Percentiles rank a stretch among this genome's conserved stretches.
These are phyloP conservation scores for Spondyliosoma cantharus DNA, from an alignment of 2,797 vertebrate genomes.

Conservation along the genomic window DNA sequence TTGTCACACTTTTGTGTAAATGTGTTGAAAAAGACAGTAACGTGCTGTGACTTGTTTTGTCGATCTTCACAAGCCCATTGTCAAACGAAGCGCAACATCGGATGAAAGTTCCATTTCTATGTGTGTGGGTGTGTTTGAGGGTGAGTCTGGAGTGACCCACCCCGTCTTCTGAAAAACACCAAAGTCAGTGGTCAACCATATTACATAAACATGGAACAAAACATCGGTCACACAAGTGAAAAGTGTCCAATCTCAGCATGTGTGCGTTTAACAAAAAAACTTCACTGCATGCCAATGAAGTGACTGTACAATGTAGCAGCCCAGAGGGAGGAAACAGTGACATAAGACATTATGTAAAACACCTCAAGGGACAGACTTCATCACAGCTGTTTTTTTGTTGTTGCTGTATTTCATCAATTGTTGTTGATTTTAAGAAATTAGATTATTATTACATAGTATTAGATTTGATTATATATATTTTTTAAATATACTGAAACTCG, in stretches of 20 bases:
- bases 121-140: neutral
- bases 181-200: neutral
- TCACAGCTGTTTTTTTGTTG: neutral
- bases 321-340: neutral
- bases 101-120: neutral
- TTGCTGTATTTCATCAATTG: neutral
- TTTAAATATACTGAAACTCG: neutral
- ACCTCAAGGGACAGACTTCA: neutral
- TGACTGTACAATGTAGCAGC: neutral
- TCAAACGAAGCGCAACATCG: neutral
- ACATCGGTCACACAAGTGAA: neutral
- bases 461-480: too few species aligned
- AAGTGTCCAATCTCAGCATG: neutral
- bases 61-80: neutral
- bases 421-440: neutral
- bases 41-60: neutral
- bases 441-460: neutral
- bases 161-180: neutral
- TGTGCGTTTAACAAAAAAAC: neutral
- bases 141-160: neutral
- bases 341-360: slow-evolving; percentile 18
- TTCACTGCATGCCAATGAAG: neutral
- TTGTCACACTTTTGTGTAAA: neutral
- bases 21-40: neutral
- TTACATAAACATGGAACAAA: neutral